Evolutionary conservation across 35 echinoderm and acorn worm species (phyloP), one percentile per base, ranked within the genome.

Genomic region (Ophiothrix spiculata): DNA sequence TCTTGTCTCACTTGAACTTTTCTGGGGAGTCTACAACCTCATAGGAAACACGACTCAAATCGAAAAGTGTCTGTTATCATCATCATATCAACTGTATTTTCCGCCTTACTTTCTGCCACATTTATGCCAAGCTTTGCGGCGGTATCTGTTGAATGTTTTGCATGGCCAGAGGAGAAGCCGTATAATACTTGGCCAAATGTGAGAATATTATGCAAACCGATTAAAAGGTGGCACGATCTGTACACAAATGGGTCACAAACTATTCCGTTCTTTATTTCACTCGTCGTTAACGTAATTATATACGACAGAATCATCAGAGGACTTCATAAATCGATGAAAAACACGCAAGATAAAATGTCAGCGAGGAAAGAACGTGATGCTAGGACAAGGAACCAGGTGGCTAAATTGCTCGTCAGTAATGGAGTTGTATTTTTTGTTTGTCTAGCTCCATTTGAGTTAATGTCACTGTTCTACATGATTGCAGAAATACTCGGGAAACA

Each of bases 371-470:
- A 86, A 35, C 64, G 87, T 36, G 91, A 99, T 86, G 84, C 93
- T 0, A 41, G 76, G 25, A 88, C 89, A n/a, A 80, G 96, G 36
- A 85, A 94, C 77, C 92, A 93, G 83, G 86, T 99, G 36, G 96
- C 92, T 12, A 77, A 86, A 13, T 91, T 99, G 96, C 80, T 99
- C 1, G 90, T 99, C 39, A 81, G 94, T 36, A 99, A 93, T 23
- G 92, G 91, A 38, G 89, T 99, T 4, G 87, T 91, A 0, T 94
- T 99, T 39, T 99, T 99, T 45, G 87, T 91, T 0, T 94, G 92
- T 84, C 37, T 99, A 39, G 88, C 92, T 33, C 96, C 96, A 38
- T 93, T 97, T 73, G 94, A 97, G 75, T 76, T 97, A 35, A 76
- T 84, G 13, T 97, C 94, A 13, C 63, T 97, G 2, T 79, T 93